Base-by-base conservation (phyloP, 2,888 invertebrate species). In the Patella pellucida region DNA sequence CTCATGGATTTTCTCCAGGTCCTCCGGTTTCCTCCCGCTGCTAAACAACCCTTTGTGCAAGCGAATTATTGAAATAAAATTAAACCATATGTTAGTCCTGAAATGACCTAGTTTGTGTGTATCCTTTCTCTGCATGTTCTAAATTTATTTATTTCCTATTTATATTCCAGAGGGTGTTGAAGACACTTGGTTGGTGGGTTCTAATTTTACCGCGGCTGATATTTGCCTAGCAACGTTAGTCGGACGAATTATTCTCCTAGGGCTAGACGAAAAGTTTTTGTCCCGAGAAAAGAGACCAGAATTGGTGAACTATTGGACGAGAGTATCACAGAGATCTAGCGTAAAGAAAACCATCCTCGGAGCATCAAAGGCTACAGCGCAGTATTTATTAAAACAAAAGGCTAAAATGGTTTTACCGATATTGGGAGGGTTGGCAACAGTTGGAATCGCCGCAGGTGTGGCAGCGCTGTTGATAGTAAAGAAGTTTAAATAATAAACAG, bases 121-220 rank as follows among this genome's bases (percentile, higher is more conserved):
- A 31, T 31, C 4, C 3, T 31, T 31, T 31, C 31, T 4, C 31
- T 31, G 31, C 2, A 3, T 41, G 0, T 41, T 41, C 41, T 41
- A 41, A 41, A 41, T 41, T 41, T 7, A 41, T 41, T 4, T 41
- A 41, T 41, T 41, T 41, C 19, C 12, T 62, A 1, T 62, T 23
- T 67, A 67, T 71, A 15, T 78, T 77, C 51, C 76, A 82, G 82
- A 80, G 41, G 71, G 75, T 12, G 78, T 69, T 4, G 75, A 78
- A 23, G 83, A 85, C 14, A 75, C 74, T 19, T 87, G 86, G 86
- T 69, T 87, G 70, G 81, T 81, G 74, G 86, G 87, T 9, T 74
- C 80, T 11, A 79, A 79, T 31, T 85, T 84, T 72, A 86, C 85
- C 11, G 85, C 85, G 9, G 86, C 86, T 5, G 87, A 87, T 71